Evolutionary conservation across 2,888 invertebrate genomes (phyloP), one percentile per base, ranked within the genome.

Genomic region (Chaitophorus viminalis): DNA sequence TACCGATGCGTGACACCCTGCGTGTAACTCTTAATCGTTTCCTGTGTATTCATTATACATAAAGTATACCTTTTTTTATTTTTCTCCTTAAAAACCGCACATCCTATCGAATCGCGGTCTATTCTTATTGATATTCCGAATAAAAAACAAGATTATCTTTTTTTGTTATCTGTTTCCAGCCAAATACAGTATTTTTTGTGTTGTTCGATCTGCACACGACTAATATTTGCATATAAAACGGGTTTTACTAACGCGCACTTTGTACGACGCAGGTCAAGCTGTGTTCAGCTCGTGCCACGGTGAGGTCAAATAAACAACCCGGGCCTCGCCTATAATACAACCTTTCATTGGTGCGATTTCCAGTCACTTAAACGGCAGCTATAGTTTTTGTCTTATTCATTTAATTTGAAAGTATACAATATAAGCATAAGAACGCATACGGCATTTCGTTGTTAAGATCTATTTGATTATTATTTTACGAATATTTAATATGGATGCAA

Each of bases 1-100:
- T 72, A 87, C 81, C 79, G 81, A 46, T 87, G 87, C 87, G 74
- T 87, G 74, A 87, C 87, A 87, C 87, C 87, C 87, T 81, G 87
- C 81, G 46, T 81, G 87, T 87, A 87, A 81, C 87, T 81, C 74
- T 79, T 87, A 87, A 87, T 87, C 79, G 81, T 81, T 87, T 87
- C 87, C 87, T 87, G 87, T 79, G 60, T 87, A 72, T 74, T 79
- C 36, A 81, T 79, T 65, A 65, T 46, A 29, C 25, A 70, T 29
- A 11, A 78, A 79, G 79, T 65, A 39, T 79, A 87, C 68, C 31
- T 79, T 46, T 79, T 74, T 79, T 39, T 81, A 31, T 72, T 87
- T 79, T 74, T 60, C 25, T 74, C 9, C 78, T 46, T 60, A 81
- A 81, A 87, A 87, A 60, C 65, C 46, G 36, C 72, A 81, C 39